Percentiles rank a stretch among this genome's conserved stretches.
Evolutionary conservation across 2,888 invertebrate genomes (phyloP).

Genomic region (Drosophila prostipennis): DNA sequence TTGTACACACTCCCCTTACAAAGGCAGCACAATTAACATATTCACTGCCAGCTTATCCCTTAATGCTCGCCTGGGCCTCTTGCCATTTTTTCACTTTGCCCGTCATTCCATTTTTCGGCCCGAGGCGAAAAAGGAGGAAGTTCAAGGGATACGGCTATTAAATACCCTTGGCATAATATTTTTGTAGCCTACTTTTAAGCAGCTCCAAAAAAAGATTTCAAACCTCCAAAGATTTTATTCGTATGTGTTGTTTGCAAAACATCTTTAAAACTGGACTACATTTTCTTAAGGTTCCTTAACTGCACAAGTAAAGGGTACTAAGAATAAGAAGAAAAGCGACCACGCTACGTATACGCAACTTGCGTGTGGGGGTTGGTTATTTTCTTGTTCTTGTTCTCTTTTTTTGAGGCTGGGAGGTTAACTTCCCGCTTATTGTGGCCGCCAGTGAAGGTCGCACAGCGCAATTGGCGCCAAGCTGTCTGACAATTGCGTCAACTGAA

Average conservation of each 20-base stretch:
- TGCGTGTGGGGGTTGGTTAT: slow-evolving; percentile 17
- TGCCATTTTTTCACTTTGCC: slow-evolving; percentile 45
- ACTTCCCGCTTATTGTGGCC: slow-evolving; percentile 19
- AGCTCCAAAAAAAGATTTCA: background rate
- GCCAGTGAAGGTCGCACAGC: slow-evolving; percentile 34
- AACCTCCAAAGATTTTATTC: background rate
- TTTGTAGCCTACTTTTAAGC: background rate
- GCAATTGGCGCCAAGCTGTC: slow-evolving; percentile 46
- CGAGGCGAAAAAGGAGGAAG: slow-evolving; percentile 16
- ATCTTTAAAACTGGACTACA: too few species aligned
- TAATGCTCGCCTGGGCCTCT: slow-evolving; percentile 54
- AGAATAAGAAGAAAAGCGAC: slow-evolving; percentile 7
- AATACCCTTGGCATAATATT: background rate
- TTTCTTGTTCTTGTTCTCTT: background rate
- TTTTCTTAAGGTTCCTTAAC: too few species aligned
- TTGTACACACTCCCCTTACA: background rate
- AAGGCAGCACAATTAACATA: slow-evolving; percentile 66
- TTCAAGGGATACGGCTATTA: too few species aligned
- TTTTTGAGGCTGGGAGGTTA: slow-evolving; percentile 11
- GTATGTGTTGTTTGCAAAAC: too few species aligned
- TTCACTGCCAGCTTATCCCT: slow-evolving; percentile 66
- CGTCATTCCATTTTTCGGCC: slow-evolving; percentile 37
- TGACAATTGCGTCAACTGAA: slow-evolving; percentile 41
- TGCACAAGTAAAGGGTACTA: background rate
- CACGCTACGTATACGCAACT: slow-evolving; percentile 44